These are phyloP conservation scores for Argya squamiceps DNA, from an alignment of 2,797 vertebrate species.

Conservation along the genomic window DNA sequence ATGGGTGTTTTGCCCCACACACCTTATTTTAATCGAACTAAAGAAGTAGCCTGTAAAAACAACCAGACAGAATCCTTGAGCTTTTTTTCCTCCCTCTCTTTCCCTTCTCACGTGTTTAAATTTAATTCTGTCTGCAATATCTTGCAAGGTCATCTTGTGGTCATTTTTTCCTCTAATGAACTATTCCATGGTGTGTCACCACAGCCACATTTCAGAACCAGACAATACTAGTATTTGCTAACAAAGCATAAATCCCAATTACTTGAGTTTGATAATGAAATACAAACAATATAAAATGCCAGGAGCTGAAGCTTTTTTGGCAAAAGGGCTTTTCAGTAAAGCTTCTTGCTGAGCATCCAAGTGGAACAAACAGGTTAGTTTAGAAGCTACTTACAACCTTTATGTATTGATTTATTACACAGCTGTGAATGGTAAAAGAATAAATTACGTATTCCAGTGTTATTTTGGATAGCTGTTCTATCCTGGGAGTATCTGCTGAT, in stretches of 20 bases:
- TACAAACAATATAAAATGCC: not conserved
- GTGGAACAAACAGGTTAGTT: slow-evolving; percentile 1
- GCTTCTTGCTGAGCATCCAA: not conserved
- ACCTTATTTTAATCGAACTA: not conserved
- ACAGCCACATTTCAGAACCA: not conserved
- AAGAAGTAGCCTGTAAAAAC: not conserved
- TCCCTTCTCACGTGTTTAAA: not conserved
- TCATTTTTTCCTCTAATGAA: not conserved
- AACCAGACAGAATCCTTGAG: not conserved
- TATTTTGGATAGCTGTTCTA: not conserved
- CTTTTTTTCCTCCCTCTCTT: not conserved
- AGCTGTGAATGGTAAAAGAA: not conserved
- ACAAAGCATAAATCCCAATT: not conserved
- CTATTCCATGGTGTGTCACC: not conserved
- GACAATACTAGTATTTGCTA: not conserved
- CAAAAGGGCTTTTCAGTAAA: not conserved
- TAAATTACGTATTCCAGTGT: not conserved
- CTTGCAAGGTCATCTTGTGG: not conserved
- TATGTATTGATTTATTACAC: slow-evolving; percentile 24
- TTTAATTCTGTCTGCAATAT: not conserved
- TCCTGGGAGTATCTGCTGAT: not conserved
- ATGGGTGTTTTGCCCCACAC: not conserved
- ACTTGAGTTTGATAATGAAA: not conserved
- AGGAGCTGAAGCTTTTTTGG: slow-evolving; percentile 9
- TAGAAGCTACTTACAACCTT: slow-evolving; percentile 6